Percentiles rank a stretch among this genome's conserved stretches.
Conservation (phyloP, 2,113 vertebrate species). For the Xiphophorus hellerii region DNA sequence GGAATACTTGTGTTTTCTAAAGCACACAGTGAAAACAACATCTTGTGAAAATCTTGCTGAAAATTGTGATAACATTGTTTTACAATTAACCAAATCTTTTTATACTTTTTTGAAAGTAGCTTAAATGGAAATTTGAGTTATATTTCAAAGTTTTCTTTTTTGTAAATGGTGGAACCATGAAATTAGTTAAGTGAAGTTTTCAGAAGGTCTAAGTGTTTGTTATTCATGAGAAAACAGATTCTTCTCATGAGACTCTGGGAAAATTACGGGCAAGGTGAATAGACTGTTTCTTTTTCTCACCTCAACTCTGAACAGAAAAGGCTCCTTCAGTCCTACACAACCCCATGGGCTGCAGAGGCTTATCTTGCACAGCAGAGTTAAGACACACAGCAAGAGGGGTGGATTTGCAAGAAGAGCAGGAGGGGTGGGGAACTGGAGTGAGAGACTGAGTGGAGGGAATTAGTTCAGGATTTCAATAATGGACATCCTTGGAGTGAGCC, state of each 20-base stretch:
- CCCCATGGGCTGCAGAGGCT: constrained; percentile 39
- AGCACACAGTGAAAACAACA: neutral
- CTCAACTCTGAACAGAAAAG: constrained; percentile 34
- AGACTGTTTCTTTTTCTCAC: constrained; percentile 22
- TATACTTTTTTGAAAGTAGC: too few species aligned
- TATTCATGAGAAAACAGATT: constrained; percentile 58
- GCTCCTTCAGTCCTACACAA: constrained; percentile 29
- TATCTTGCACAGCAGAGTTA: constrained; percentile 50
- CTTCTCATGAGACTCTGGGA: constrained; percentile 44
- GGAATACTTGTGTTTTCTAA: neutral
- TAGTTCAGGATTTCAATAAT: constrained; percentile 65
- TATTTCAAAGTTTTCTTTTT: too few species aligned
- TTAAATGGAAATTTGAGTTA: too few species aligned
- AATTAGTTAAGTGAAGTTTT: constrained; percentile 52
- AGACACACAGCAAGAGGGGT: constrained; percentile 13
- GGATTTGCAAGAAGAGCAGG: constrained; percentile 22
- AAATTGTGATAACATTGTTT: too few species aligned
- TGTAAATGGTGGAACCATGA: constrained; percentile 31
- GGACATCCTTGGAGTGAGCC: constrained; percentile 59
- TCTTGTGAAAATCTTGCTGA: too few species aligned
- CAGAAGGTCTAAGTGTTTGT: constrained; percentile 53
- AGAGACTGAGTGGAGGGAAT: constrained; percentile 42
- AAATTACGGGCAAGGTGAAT: constrained; percentile 45
- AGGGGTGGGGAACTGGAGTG: neutral
- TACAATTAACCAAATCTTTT: too few species aligned